These are phyloP conservation scores for Meteorus sp. DNA, from an alignment of 1,140 invertebrate genomes.

Conservation along the genomic window DNA sequence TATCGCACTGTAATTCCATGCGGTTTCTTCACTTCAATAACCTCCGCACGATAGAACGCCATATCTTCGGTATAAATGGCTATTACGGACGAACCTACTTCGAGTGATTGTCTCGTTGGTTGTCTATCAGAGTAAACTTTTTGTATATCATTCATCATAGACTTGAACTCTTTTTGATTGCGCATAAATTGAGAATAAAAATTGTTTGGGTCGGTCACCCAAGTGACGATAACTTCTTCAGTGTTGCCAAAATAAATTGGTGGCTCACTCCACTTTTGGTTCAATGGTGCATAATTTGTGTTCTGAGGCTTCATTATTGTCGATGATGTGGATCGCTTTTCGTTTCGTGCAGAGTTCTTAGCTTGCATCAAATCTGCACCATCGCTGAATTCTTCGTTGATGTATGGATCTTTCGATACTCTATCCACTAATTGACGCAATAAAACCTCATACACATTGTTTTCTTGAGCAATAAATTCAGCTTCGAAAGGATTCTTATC, in stretches of 20 bases:
- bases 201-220: constrained; percentile 68
- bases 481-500: constrained; percentile 38
- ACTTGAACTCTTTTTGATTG: constrained; percentile 60
- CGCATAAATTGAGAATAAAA: constrained; percentile 67
- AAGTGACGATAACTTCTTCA: constrained; percentile 60
- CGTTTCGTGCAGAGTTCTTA: constrained; percentile 30
- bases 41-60: constrained; percentile 68
- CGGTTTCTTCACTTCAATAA: constrained; percentile 61
- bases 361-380: constrained; percentile 33
- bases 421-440: constrained; percentile 35
- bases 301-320: background rate
- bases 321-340: background rate
- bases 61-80: constrained; percentile 70
- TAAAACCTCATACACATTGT: constrained; percentile 44
- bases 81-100: constrained; percentile 65
- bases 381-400: constrained; percentile 48
- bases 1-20: constrained; percentile 67
- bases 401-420: constrained; percentile 23
- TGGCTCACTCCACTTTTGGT: constrained; percentile 47
- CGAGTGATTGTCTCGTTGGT: constrained; percentile 39
- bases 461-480: constrained; percentile 45
- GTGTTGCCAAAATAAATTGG: constrained; percentile 39
- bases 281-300: constrained; percentile 47
- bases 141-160: constrained; percentile 72
- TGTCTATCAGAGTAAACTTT: constrained; percentile 63